phyloP scores from a whole-genome alignment of 2,113 vertebrate species.

The Nothobranchius kuhntae region DNA sequence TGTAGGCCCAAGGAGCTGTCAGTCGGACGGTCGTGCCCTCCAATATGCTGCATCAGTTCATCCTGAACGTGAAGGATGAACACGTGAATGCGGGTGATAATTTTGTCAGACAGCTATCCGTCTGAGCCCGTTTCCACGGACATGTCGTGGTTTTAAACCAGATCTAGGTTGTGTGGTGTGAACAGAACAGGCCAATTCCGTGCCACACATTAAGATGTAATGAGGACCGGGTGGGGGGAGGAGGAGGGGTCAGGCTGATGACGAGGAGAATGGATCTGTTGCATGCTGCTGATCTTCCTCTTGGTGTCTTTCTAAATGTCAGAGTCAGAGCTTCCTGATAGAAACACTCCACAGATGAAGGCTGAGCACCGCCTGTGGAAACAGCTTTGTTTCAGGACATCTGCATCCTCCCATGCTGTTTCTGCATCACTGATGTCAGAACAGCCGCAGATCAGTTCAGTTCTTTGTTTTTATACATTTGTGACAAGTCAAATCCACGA shows the following conservation, averaged over 20 bases:
- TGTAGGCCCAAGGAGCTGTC: constrained; percentile 64
- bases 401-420: constrained; percentile 41
- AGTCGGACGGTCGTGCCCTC: constrained; percentile 45
- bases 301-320: constrained; percentile 53
- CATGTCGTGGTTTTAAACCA: background rate
- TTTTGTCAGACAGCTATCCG: background rate
- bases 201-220: constrained; percentile 35
- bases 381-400: constrained; percentile 49
- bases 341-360: background rate
- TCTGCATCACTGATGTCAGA: constrained; percentile 40
- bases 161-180: constrained; percentile 26
- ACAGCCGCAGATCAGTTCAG: constrained; percentile 30
- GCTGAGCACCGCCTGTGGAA: constrained; percentile 29
- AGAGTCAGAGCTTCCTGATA: constrained; percentile 39
- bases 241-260: constrained; percentile 46
- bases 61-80: background rate
- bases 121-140: background rate
- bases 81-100: background rate
- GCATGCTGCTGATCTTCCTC: constrained; percentile 21
- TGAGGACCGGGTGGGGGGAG: constrained; percentile 39
- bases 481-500: background rate
- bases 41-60: constrained; percentile 32
- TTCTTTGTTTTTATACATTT: constrained; percentile 14
- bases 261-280: constrained; percentile 63
- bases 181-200: constrained; percentile 34